Percentiles rank a stretch among this genome's conserved stretches.
Evolutionary conservation across 2,888 invertebrate species (phyloP).

Genomic region (Tipula unca): DNA sequence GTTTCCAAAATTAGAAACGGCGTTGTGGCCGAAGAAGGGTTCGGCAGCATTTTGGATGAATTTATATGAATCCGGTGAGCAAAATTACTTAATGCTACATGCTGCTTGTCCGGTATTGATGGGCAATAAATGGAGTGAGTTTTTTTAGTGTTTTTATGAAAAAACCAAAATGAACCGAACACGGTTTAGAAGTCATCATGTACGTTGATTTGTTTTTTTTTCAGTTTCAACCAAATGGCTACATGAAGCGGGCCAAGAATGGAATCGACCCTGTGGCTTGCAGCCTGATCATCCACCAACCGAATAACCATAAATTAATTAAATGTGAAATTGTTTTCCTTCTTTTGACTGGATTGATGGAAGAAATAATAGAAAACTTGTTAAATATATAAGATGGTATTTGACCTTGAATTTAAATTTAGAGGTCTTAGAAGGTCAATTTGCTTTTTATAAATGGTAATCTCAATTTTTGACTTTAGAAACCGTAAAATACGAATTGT

Average conservation of each 20-base stretch:
- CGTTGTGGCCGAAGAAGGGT: constrained; percentile 84
- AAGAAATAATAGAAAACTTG: too few relatives aligned
- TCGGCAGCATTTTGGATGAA: constrained; percentile 95
- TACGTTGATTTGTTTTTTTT: constrained; percentile 19
- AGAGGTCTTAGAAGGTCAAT: too few relatives aligned
- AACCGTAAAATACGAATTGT: too few relatives aligned
- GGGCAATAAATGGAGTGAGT: constrained; percentile 91
- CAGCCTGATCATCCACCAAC: constrained; percentile 44
- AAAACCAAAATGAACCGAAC: constrained; percentile 33
- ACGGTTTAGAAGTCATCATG: too few relatives aligned
- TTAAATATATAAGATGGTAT: too few relatives aligned
- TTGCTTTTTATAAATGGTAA: too few relatives aligned
- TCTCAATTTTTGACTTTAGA: too few relatives aligned
- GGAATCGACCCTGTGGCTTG: constrained; percentile 51
- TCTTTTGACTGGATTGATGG: too few relatives aligned
- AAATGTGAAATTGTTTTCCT: too few relatives aligned
- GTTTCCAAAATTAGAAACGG: constrained; percentile 78
- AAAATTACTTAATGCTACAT: constrained; percentile 84
- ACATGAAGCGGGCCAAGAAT: constrained; percentile 81
- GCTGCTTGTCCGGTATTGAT: constrained; percentile 95
- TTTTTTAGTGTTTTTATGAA: too few relatives aligned
- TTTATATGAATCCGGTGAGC: constrained; percentile 83
- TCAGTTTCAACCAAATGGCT: constrained; percentile 85
- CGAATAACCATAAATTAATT: constrained; percentile 17
- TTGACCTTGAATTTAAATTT: too few relatives aligned